Evolutionary conservation across 2,888 invertebrate species (phyloP), one percentile per base, ranked within the genome.

Genomic region (Leucophenga maculata): DNA sequence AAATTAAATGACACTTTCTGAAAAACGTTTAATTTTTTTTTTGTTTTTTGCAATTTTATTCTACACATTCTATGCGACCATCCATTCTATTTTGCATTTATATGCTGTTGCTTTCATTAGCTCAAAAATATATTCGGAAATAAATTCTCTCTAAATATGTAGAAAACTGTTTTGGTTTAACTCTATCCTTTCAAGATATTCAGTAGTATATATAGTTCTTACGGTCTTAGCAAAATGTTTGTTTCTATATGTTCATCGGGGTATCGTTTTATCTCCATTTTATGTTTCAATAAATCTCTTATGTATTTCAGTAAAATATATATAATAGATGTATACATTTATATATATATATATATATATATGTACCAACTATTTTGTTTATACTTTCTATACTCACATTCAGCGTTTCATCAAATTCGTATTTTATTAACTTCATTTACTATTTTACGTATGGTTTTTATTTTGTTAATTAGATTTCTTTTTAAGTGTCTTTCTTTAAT

Each of bases 341-440:
- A 73, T 69, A 73, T 55, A 55, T 66, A 68, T 66, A 26, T 71
- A 69, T 31, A 57, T 67, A 55, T 60, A 64, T 71, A 68, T 66
- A 16, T 57, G 13, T 68, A 60, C 59, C 20, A 20, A 57, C n/a
- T 32, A 6, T 22, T 22, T 65, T 65, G 65, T 59, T 75, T 79
- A 75, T 80, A 78, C 75, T 77, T 70, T 75, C 80, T 83, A 80
- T 81, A 83, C 79, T 84, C 84, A 83, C 83, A 80, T 84, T 84
- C 76, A 79, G 82, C 84, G 77, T 84, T 81, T 77, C 82, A 79
- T 85, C 84, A 85, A 83, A 83, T 85, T 83, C 85, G 83, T 84
- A 84, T 75, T 76, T 80, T 77, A 77, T 81, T 81, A 84, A 84
- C 77, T 73, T 82, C 75, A 80, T 72, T 76, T 76, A 72, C 66